A percentile compares a stretch with the other conserved stretches of the same genome.
Evolutionary conservation across 1,140 invertebrate species (phyloP).

Genomic region (Tachypleus tridentatus): DNA sequence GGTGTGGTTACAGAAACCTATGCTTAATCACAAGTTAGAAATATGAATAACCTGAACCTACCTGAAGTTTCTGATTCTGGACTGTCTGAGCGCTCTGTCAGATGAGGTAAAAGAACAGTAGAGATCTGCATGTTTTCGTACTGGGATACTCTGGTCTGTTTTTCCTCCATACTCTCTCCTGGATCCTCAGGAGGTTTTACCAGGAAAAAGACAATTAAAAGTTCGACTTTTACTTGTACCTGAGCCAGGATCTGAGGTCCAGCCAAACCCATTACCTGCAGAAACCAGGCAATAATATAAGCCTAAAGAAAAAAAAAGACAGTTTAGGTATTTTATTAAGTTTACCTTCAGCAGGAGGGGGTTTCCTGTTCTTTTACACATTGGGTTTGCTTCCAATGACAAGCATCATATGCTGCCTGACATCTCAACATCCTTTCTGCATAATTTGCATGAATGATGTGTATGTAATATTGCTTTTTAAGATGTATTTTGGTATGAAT

Average conservation of each 20-base stretch:
- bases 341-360: no score
- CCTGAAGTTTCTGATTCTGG: neutral
- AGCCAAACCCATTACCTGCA: slow-evolving; percentile 30
- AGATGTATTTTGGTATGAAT: no score
- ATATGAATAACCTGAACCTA: neutral
- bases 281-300: slow-evolving; percentile 7
- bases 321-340: neutral
- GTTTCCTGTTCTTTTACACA: no score
- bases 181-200: slow-evolving; percentile 64
- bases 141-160: slow-evolving; percentile 52
- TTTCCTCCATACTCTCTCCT: slow-evolving; percentile 57
- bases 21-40: neutral
- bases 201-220: slow-evolving; percentile 68
- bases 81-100: neutral
- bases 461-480: no score
- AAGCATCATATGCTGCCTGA: no score
- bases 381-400: no score
- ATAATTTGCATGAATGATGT: no score
- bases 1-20: neutral
- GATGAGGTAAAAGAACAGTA: slow-evolving; percentile 29
- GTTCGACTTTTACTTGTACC: slow-evolving; percentile 45
- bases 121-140: slow-evolving; percentile 61
- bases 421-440: no score
- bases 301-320: neutral
- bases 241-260: slow-evolving; percentile 28